Base-by-base conservation (phyloP, 2,888 invertebrate species). In the Myopa testacea region DNA sequence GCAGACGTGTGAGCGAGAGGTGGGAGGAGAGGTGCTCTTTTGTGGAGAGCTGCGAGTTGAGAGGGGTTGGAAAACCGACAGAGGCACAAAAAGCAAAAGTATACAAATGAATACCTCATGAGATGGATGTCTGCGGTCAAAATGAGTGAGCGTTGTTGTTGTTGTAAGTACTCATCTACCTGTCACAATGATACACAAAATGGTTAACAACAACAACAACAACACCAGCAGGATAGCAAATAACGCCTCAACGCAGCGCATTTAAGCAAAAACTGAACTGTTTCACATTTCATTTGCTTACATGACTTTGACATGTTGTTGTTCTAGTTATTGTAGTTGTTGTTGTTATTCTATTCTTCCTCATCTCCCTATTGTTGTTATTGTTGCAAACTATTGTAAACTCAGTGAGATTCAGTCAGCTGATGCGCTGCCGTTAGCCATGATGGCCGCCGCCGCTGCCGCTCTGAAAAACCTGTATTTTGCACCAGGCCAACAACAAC, bases 361-460 rank as follows among this genome's bases (percentile, higher is more conserved):
- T 26, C 26, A 26, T 26, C 26, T 1, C 26, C 26, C 45, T 45
- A 12, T 63, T 40, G 38, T 12, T 16, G 16, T 12, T 38, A 40
- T 26, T 45, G 45, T 10, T 6, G 45, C 45, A 45, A 45, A 45
- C 45, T 8, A 45, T 45, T 45, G 45, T 10, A 3, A 45, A 45
- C 26, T 26, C 26, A 26, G 26, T 26, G 1, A 26, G 26, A 26
- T 26, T 19, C 58, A 50, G 50, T 12, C 38, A 55, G 19, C 26
- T 37, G 73, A 79, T 78, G 78, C 78, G 78, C 78, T 78, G 80
- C 55, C 34, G 34, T 38, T 34, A 65, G 65, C 34, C 70, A 68
- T 79, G 80, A 81, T 81, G 80, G 78, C 78, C 72, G 79, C 78
- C 73, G 16, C 34, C 16, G 26, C 7, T 12, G 19, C 14, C 58